Evolutionary conservation across 2,113 vertebrate genomes (phyloP).

Genomic region (Phocoena phocoena): DNA sequence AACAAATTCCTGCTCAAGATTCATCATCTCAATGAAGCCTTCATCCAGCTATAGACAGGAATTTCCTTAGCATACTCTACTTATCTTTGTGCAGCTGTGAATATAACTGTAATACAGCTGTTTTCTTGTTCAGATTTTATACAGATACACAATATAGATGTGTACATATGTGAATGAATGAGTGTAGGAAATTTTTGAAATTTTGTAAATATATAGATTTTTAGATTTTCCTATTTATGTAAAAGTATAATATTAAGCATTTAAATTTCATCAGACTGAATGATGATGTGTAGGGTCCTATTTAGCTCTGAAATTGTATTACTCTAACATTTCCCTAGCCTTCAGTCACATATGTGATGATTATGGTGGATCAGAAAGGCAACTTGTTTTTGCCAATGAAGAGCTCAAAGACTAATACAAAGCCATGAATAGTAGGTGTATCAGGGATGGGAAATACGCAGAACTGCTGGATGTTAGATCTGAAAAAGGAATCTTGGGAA

Average conservation of each 20-base stretch:
- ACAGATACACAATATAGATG: background rate
- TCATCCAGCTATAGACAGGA: background rate
- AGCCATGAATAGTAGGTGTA: background rate
- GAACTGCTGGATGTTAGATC: background rate
- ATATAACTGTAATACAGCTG: background rate
- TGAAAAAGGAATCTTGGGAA: background rate
- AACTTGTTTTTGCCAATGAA: background rate
- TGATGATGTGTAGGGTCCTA: background rate
- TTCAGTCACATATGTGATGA: background rate
- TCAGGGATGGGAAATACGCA: background rate
- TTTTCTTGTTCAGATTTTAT: background rate
- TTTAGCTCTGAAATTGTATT: conserved; percentile 9
- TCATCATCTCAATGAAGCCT: background rate
- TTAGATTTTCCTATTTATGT: conserved; percentile 12
- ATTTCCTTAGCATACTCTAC: background rate
- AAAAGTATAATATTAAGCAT: conserved; percentile 26
- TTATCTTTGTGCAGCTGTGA: background rate
- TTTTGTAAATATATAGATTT: background rate
- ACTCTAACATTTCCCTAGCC: background rate
- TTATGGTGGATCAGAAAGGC: background rate
- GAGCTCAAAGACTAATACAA: background rate
- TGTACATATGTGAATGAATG: background rate
- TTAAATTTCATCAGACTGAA: conserved; percentile 14
- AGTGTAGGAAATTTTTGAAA: background rate
- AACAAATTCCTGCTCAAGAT: background rate